Conservation (phyloP, 2,888 invertebrate species). For the Salticus scenicus region DNA sequence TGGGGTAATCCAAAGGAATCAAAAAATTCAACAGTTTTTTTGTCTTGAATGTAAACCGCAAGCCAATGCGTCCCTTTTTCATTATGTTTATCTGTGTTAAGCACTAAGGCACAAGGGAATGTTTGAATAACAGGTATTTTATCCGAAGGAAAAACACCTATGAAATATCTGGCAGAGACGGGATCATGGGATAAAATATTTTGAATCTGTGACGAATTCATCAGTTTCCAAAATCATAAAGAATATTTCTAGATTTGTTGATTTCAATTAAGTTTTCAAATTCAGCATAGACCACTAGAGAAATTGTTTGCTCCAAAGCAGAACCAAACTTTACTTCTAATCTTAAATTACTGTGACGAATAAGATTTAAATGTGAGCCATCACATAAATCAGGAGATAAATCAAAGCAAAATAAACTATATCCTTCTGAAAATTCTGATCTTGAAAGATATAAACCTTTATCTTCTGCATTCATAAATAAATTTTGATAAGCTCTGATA, state of each 20-base stretch:
- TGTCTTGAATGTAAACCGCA: slow-evolving; percentile 27
- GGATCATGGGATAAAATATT: no score
- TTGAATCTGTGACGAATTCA: slow-evolving; percentile 31
- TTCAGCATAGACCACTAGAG: background rate
- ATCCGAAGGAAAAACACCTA: slow-evolving; percentile 29
- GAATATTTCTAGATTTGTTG: slow-evolving; percentile 1
- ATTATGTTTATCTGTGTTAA: slow-evolving; percentile 41
- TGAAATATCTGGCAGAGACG: background rate
- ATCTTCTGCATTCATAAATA: no score
- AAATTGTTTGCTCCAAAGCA: background rate
- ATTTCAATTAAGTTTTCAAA: slow-evolving; percentile 20
- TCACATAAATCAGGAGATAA: slow-evolving; percentile 14
- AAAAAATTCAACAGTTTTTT: slow-evolving; percentile 32
- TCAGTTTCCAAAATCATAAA: slow-evolving; percentile 38
- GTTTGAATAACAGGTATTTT: slow-evolving; percentile 16
- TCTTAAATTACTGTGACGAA: slow-evolving; percentile 22
- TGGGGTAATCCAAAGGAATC: slow-evolving; percentile 44
- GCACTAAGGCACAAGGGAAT: slow-evolving; percentile 10
- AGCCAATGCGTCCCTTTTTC: slow-evolving; percentile 46
- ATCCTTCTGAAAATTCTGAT: slow-evolving; percentile 1
- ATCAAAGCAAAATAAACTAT: no score
- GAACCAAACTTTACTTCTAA: slow-evolving; percentile 20
- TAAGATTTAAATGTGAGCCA: background rate
- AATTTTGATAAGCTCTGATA: no score
- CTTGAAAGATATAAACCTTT: no score